These are phyloP conservation scores for Notamacropus eugenii DNA, from an alignment of 2,797 vertebrate genomes.

Conservation along the genomic window DNA sequence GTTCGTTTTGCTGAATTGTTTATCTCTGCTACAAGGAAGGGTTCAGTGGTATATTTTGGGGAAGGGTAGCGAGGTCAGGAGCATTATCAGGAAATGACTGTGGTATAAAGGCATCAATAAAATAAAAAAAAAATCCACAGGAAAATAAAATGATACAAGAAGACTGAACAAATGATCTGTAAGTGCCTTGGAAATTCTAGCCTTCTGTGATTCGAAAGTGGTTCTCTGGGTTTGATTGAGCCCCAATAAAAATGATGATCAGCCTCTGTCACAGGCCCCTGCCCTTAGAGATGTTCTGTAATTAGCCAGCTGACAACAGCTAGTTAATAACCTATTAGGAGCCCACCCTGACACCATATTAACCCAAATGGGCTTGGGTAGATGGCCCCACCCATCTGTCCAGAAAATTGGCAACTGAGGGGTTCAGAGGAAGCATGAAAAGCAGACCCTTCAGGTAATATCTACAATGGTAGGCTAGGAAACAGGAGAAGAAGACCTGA, in stretches of 20 bases:
- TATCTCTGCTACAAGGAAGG: background rate
- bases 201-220: background rate
- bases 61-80: background rate
- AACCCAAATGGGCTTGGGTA: slow-evolving; percentile 5
- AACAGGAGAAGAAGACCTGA: background rate
- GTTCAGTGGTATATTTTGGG: background rate
- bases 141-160: background rate
- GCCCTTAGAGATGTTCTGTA: background rate
- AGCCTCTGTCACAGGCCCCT: background rate
- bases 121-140: background rate
- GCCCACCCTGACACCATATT: background rate
- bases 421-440: background rate
- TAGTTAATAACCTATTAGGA: slow-evolving; percentile 1
- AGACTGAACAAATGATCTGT: background rate
- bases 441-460: background rate
- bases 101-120: background rate
- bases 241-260: background rate
- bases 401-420: background rate
- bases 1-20: background rate
- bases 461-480: background rate
- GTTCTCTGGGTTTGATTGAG: background rate
- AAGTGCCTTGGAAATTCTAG: background rate
- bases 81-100: background rate
- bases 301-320: background rate
- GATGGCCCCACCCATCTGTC: background rate